A percentile compares a stretch with the other conserved stretches of the same genome.
Evolutionary conservation across 1,140 invertebrate genomes (phyloP).

Genomic region (Dysdera silvatica): DNA sequence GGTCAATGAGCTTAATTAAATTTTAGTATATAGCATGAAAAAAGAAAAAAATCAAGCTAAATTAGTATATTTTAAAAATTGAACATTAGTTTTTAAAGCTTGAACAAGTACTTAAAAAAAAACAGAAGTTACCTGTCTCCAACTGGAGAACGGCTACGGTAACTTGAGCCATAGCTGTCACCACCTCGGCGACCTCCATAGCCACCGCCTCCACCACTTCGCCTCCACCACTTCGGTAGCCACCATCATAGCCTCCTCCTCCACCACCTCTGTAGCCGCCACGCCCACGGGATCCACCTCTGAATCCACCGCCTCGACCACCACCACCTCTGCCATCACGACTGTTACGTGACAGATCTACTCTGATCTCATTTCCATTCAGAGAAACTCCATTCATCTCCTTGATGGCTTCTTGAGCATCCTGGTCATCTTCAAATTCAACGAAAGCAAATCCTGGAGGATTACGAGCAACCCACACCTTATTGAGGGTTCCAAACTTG

Average conservation of each 20-base stretch:
- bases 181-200: slow-evolving; percentile 6
- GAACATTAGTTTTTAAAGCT: too few species aligned
- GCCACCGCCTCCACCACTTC: neutral
- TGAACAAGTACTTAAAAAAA: too few species aligned
- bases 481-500: slow-evolving; percentile 50
- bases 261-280: slow-evolving; percentile 16
- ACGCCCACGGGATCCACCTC: slow-evolving; percentile 11
- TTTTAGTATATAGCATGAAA: too few species aligned
- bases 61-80: too few species aligned
- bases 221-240: neutral
- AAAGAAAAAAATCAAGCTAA: too few species aligned
- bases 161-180: neutral
- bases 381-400: slow-evolving; percentile 46
- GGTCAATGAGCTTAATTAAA: too few species aligned
- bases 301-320: slow-evolving; percentile 6
- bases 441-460: slow-evolving; percentile 55
- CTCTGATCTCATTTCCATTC: slow-evolving; percentile 33
- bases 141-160: neutral
- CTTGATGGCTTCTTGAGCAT: slow-evolving; percentile 53
- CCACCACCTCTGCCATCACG: slow-evolving; percentile 21
- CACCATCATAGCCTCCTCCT: slow-evolving; percentile 13
- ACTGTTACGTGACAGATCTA: slow-evolving; percentile 33
- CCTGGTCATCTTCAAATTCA: slow-evolving; percentile 53
- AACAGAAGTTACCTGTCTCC: neutral
- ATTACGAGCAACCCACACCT: slow-evolving; percentile 56